These are phyloP conservation scores for Camponotus pennsylvanicus DNA, from an alignment of 1,140 invertebrate species.

Conservation along the genomic window DNA sequence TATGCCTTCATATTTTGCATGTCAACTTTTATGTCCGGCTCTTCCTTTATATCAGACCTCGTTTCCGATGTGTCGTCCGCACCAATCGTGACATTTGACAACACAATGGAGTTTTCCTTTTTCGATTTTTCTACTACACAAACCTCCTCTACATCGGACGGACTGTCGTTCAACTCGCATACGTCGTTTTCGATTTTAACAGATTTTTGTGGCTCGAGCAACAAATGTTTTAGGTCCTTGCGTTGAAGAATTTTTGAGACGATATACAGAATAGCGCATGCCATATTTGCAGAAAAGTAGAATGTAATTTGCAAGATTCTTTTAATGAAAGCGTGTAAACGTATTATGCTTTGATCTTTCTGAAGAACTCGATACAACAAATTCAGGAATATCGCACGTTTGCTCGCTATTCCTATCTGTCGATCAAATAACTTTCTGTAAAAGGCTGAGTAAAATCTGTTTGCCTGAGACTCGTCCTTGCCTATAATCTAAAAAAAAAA, in stretches of 20 bases:
- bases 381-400: slow-evolving; percentile 94
- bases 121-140: slow-evolving; percentile 53
- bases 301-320: slow-evolving; percentile 92
- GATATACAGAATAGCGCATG: slow-evolving; percentile 92
- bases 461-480: slow-evolving; percentile 76
- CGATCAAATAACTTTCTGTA: slow-evolving; percentile 95
- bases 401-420: slow-evolving; percentile 90
- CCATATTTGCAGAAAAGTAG: slow-evolving; percentile 85
- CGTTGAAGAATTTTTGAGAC: slow-evolving; percentile 90
- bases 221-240: slow-evolving; percentile 70
- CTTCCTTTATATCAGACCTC: slow-evolving; percentile 26
- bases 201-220: slow-evolving; percentile 59
- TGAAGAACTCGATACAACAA: slow-evolving; percentile 95
- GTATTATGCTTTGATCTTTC: slow-evolving; percentile 90
- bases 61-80: slow-evolving; percentile 27
- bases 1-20: slow-evolving; percentile 86
- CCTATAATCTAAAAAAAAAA: slow-evolving; percentile 81
- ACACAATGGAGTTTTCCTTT: slow-evolving; percentile 78
- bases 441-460: slow-evolving; percentile 95
- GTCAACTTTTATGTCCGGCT: slow-evolving; percentile 75
- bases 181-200: slow-evolving; percentile 64
- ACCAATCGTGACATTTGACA: slow-evolving; percentile 77
- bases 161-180: slow-evolving; percentile 64
- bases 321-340: slow-evolving; percentile 96
- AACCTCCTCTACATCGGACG: slow-evolving; percentile 28